These are phyloP conservation scores for Smittia sp. DNA, from an alignment of 2,888 invertebrate genomes.

Conservation along the genomic window DNA sequence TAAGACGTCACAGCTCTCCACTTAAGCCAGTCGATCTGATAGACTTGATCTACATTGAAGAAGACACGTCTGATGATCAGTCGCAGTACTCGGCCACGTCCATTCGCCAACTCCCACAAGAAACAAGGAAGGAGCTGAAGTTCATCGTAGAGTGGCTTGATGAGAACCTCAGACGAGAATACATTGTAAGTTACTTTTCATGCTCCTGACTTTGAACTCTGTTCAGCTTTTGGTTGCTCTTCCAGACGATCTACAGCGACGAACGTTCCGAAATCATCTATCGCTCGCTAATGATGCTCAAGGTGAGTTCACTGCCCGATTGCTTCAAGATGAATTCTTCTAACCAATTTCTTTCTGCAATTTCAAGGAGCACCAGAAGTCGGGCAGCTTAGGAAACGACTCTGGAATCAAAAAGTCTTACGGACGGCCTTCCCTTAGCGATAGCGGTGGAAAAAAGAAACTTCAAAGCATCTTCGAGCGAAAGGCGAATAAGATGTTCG, in stretches of 20 bases:
- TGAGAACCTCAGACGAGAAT: constrained; percentile 69
- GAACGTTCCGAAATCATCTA: constrained; percentile 74
- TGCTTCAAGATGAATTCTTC: too few relatives aligned
- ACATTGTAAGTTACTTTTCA: constrained; percentile 72
- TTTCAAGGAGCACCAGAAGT: constrained; percentile 78
- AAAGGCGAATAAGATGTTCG: constrained; percentile 78
- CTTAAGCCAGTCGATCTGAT: constrained; percentile 82
- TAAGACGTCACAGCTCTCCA: constrained; percentile 82
- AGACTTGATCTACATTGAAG: constrained; percentile 82
- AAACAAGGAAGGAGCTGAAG: constrained; percentile 67
- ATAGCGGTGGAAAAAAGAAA: background rate
- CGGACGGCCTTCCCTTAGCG: background rate
- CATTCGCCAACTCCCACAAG: constrained; percentile 67
- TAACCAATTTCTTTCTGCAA: too few relatives aligned
- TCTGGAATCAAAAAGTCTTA: constrained; percentile 40
- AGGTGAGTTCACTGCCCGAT: too few relatives aligned
- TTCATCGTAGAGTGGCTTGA: constrained; percentile 85
- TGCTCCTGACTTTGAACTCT: too few relatives aligned
- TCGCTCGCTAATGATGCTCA: constrained; percentile 69
- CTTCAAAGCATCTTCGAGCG: constrained; percentile 58
- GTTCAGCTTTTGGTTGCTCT: too few relatives aligned
- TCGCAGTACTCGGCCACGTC: constrained; percentile 54
- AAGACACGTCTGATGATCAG: constrained; percentile 64
- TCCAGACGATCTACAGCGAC: constrained; percentile 54
- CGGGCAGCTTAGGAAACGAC: constrained; percentile 72